These are phyloP conservation scores for Osmoderma eremita DNA, from an alignment of 2,888 invertebrate genomes.

Conservation along the genomic window DNA sequence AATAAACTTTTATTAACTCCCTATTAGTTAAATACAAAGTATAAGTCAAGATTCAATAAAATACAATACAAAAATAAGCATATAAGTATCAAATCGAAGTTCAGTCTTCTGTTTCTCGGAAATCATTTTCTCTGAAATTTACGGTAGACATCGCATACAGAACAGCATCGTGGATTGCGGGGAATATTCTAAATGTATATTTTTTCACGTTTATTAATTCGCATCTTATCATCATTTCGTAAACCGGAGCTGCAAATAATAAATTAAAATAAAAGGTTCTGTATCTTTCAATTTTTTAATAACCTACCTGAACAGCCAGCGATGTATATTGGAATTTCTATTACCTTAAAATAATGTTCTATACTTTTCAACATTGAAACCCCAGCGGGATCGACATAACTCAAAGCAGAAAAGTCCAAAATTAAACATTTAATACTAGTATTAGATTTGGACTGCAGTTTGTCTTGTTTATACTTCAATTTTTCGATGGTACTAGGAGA, in stretches of 20 bases:
- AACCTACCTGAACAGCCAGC: constrained; percentile 66
- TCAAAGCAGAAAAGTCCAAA: constrained; percentile 72
- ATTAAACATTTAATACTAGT: constrained; percentile 61
- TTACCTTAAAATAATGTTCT: constrained; percentile 65
- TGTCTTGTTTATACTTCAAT: constrained; percentile 45
- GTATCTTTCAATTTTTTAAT: not conserved
- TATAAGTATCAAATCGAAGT: not conserved
- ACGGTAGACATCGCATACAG: constrained; percentile 62
- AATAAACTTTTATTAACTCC: constrained; percentile 5
- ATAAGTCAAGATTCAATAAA: not conserved
- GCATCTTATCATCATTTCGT: constrained; percentile 72
- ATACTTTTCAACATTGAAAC: constrained; percentile 67
- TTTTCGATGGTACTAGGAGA: constrained; percentile 18
- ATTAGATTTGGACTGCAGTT: constrained; percentile 53
- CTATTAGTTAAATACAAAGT: constrained; percentile 10
- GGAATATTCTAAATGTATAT: constrained; percentile 66
- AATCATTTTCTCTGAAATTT: constrained; percentile 4
- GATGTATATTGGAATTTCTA: constrained; percentile 67
- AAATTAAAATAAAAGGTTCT: not conserved
- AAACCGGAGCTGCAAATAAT: constrained; percentile 68
- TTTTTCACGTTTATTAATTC: constrained; percentile 67
- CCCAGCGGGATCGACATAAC: constrained; percentile 73
- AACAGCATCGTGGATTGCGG: constrained; percentile 74
- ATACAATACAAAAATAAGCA: not conserved
- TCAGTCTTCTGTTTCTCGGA: constrained; percentile 3